Base-by-base conservation (phyloP, 2,113 vertebrate genomes). In the Clarias macrocephalus region DNA sequence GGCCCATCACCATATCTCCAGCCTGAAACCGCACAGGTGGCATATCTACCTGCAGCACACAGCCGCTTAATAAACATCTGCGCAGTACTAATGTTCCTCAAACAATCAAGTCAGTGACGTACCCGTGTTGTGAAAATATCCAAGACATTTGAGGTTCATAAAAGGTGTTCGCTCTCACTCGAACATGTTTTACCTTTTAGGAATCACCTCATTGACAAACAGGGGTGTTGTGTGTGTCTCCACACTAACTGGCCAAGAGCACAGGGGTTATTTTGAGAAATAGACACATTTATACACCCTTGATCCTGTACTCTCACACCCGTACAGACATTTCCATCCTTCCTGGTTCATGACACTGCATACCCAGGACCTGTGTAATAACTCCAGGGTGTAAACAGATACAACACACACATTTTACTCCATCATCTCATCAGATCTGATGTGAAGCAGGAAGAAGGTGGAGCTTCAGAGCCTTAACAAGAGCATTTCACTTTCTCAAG, bases 1-100 rank as follows among this genome's bases (percentile, higher is more conserved):
- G 97, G 16, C 97, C 98, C 96, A 99, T 97, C 72, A 99, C 98
- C 88, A 92, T 92, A 30, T 99, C 97, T 3, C 97, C 98, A 77
- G 89, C 94, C 0, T 96, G 96, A 92, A 95, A 97, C 89, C 91
- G 97, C 83, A 91, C 91, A 88, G 19, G 86, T 0, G 97, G 96
- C 98, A 99, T 99, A 91, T 80, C 76, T 81, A 84, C 87, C 92
- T 94, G 87, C 16, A 85, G 57, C 65, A 75, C 7, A 59, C 23
- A 23, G 6, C 23, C 52, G 30, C 52, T 83, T 59, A 62, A 52
- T 15, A 84, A 30, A 68, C 18, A 30, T 62, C 21, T 30, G 8
- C 16, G 11, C 33, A 18, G 25, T 54, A 48, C 19, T 1, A 23
- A 7, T 4, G 7, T 52, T 57, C 48, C 23, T 21, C 23, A 54